A percentile compares a stretch with the other conserved stretches of the same genome.
Evolutionary conservation across 2,797 vertebrate species (phyloP).

Genomic region (Lagorchestes hirsutus): DNA sequence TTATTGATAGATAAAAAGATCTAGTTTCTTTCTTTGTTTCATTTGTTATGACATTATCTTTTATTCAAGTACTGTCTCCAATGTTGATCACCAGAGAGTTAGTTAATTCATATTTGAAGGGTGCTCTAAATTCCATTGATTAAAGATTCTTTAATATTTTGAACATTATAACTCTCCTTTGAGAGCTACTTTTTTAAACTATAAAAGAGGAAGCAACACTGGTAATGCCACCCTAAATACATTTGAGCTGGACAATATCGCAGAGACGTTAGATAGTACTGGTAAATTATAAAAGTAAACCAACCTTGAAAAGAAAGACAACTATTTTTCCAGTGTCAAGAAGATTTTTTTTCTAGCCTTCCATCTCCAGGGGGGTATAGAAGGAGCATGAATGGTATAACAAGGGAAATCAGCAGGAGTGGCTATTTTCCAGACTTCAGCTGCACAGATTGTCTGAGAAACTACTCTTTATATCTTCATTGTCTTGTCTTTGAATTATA

Average conservation of each 20-base stretch:
- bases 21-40: background rate
- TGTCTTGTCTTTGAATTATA: background rate
- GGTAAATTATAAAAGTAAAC: background rate
- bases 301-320: background rate
- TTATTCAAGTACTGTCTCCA: background rate
- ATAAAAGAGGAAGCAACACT: background rate
- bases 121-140: background rate
- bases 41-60: background rate
- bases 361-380: background rate
- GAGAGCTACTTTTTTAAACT: background rate
- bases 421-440: background rate
- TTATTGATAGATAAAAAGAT: background rate
- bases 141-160: background rate
- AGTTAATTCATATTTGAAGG: background rate
- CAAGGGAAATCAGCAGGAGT: background rate
- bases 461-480: conserved; percentile 14
- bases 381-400: background rate
- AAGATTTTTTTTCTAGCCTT: background rate
- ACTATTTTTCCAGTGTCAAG: background rate
- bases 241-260: background rate
- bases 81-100: background rate
- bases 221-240: background rate
- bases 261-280: background rate
- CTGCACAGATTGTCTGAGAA: too few species aligned
- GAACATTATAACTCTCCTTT: background rate